A percentile compares a stretch with the other conserved stretches of the same genome.
phyloP scores from a whole-genome alignment of 2,113 vertebrate genomes.

The Siniperca chuatsi region DNA sequence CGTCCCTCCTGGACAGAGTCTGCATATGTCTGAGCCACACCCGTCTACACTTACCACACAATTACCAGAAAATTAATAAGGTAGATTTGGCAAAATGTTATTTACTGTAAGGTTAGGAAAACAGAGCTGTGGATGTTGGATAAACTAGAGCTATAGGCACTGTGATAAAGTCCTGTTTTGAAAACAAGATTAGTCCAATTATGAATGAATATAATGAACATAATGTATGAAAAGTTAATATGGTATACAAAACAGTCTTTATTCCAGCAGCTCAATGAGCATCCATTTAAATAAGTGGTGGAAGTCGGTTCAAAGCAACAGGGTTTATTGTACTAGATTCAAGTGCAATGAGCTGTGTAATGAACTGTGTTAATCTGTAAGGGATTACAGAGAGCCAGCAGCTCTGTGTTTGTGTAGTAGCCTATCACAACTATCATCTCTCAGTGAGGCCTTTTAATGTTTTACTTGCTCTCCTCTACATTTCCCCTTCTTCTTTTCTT shows the following conservation, averaged over 20 bases:
- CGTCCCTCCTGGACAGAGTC: constrained; percentile 75
- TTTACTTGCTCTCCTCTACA: not conserved
- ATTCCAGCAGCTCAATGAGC: not conserved
- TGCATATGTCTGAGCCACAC: constrained; percentile 71
- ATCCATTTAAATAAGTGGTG: not conserved
- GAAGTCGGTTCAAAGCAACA: constrained; percentile 36
- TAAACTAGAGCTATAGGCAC: not conserved
- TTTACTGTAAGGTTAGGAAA: not conserved
- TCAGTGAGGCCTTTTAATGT: constrained; percentile 32
- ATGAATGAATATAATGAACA: no score
- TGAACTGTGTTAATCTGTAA: constrained; percentile 63
- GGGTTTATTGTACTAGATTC: constrained; percentile 48
- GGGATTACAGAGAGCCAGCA: constrained; percentile 61
- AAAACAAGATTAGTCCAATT: not conserved
- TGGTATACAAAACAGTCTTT: not conserved
- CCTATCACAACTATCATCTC: constrained; percentile 57
- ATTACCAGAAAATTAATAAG: constrained; percentile 53
- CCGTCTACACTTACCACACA: constrained; percentile 55
- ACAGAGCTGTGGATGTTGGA: not conserved
- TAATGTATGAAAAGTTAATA: not conserved
- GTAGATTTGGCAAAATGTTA: constrained; percentile 9
- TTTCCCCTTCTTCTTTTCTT: not conserved
- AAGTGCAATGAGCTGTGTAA: constrained; percentile 62
- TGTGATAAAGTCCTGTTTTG: not conserved
- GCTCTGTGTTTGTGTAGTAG: constrained; percentile 58